Evolutionary conservation across 2,888 invertebrate species (phyloP).

Genomic region (Chouioia cunea): DNA sequence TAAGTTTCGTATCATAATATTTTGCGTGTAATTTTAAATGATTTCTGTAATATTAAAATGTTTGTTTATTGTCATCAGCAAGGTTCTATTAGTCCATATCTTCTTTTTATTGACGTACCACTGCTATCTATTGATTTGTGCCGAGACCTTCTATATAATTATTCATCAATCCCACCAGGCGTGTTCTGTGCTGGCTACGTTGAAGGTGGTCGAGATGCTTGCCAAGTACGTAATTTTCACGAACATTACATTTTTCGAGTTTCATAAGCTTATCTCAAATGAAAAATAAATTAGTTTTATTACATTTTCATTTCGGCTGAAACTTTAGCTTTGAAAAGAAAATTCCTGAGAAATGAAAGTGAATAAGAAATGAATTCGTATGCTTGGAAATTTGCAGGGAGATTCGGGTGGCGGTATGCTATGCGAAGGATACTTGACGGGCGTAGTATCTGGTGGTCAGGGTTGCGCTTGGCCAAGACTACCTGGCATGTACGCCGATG

Average conservation of each 20-base stretch:
- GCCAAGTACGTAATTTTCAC: conserved; percentile 53
- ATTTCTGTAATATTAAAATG: too few relatives aligned
- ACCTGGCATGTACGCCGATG: conserved; percentile 61
- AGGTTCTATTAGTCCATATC: conserved; percentile 47
- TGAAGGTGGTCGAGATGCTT: conserved; percentile 60
- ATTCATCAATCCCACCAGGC: conserved; percentile 51
- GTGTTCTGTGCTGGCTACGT: conserved; percentile 60
- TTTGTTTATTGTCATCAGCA: conserved; percentile 3
- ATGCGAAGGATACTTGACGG: conserved; percentile 56
- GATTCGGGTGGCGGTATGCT: conserved; percentile 64
- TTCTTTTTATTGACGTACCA: conserved; percentile 60
- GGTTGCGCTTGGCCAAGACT: conserved; percentile 58
- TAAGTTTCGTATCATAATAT: too few relatives aligned
- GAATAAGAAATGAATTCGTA: background rate
- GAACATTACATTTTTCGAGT: background rate
- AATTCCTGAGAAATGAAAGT: too few relatives aligned
- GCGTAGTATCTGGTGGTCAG: conserved; percentile 61
- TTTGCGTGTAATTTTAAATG: background rate
- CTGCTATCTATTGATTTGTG: conserved; percentile 51
- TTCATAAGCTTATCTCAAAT: background rate
- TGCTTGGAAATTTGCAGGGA: conserved; percentile 53
- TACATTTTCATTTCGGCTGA: too few relatives aligned
- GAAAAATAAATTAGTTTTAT: background rate
- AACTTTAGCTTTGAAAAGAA: too few relatives aligned
- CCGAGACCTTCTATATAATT: conserved; percentile 49